Base-by-base conservation (phyloP, 2,797 vertebrate species). In the Falco concolor region DNA sequence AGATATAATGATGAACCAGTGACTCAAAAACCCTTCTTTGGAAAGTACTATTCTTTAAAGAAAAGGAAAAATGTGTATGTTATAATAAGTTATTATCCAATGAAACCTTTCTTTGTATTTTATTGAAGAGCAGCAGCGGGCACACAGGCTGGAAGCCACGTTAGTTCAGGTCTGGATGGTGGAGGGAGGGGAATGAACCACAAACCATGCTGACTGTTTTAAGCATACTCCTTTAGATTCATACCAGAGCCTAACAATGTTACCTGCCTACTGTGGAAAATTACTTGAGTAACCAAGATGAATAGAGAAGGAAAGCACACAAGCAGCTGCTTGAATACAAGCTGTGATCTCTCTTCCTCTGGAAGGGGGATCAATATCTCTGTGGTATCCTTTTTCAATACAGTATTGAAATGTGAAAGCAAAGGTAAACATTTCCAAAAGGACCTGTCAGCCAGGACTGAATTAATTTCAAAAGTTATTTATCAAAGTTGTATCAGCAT, bases 351-450 rank as follows among this genome's bases (percentile, higher is more conserved):
- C 60, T 84, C 67, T 57, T 89, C 84, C 87, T 76, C 60, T 50
- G 49, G 49, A 67, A 89, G 53, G 15, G 18, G 60, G 65, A 94
- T 95, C 93, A 57, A 21, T 90, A 73, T 59, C 79, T 91, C 89
- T 38, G 54, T 30, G 36, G 60, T 32, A 87, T 69, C 76, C 69
- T 83, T 95, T 93, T 88, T 53, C 90, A 85, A 74, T 32, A 57
- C 34, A 49, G 18, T 50, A 90, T 49, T 95, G 94, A 96, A 95
- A 95, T 38, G 73, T 15, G 54, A 94, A 93, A 96, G 81, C 50
- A 87, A 92, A 95, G 83, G 87, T 67, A 60, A 92, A 92, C 23
- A 32, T 47, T 93, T 93, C 94, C 75, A 87, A 83, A 93, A 64
- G 45, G 36, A 96, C 57, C 60, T 74, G 67, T 86, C 89, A 89